Base-by-base conservation (phyloP, 2,113 vertebrate genomes). In the Spea multiplicata region DNA sequence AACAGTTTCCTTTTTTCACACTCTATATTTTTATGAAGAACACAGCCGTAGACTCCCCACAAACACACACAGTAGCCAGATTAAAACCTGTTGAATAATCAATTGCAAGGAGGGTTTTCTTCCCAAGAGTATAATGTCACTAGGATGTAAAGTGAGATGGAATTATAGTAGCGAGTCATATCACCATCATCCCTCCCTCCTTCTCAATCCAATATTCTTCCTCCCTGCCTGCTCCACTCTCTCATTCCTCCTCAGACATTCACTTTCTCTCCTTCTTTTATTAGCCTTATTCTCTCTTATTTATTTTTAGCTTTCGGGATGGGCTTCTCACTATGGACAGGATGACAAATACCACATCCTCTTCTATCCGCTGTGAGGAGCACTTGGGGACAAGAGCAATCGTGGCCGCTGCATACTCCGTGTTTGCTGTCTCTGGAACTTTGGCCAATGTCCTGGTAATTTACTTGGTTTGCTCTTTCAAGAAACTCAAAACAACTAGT, bases 401-500 rank as follows among this genome's bases (percentile, higher is more conserved):
- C 45, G 86, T 95, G 72, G 91, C 93, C 0, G 87, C 93, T 57
- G 83, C 93, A 62, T 95, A 95, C 10, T 90, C 91, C 0, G 85
- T 93, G n/a, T 81, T 95, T 72, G 92, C 93, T 66, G 88, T 94
- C 66, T 89, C 91, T 48, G 94, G 94, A 70, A 94, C 93, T 74
- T 84, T 93, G 82, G 91, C 92, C 84, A 96, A 95, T 84, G 87
- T 93, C 72, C 87, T 93, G 88, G 94, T 96, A 80, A 93, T 96
- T 82, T 95, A 94, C 59, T 86, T 95, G 66, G 94, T 95, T 62
- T 90, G 92, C 55, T 93, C 92, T 82, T 95, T 95, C 88, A 91
- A 92, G 59, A 95, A 95, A 87, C 92, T 96, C 77, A 92, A 94
- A 83, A 95, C 93, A 2, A 93, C 93, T 76, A 96, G 94, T 82